Base-by-base conservation (phyloP, 2,888 invertebrate species). In the Brachyptera risi region DNA sequence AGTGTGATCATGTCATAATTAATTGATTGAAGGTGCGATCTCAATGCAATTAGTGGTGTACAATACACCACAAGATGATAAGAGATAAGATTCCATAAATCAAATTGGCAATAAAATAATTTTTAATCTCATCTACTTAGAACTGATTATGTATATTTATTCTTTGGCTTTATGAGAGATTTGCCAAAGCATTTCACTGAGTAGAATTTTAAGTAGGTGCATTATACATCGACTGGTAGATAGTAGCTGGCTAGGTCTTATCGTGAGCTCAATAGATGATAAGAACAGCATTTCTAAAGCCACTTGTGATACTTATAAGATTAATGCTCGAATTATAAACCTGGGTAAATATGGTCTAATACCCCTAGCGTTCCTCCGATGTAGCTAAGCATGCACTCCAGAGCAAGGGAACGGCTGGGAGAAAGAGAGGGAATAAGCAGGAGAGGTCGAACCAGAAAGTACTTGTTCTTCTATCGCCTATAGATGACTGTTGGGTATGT, bases 221-320 rank as follows among this genome's bases (percentile, higher is more conserved):
- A 54, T 47, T 47, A 47, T 47, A 24, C n/a, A 21, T 7, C 19
- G 42, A 42, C 42, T 42, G 47, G 47, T 47, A 21, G 23, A 21
- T 47, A 24, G 23, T 21, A 23, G 47, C 5, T 31, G 11, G 31
- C 11, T 31, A 24, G 19, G 54, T 37, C 54, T 54, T 37, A 54
- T 54, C 54, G 21, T 35, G 54, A 35, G 54, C 54, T 54, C 54
- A 54, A 54, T 54, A 54, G 31, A 17, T 54, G 54, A 54, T 54
- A 54, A 54, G 54, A 54, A 31, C 54, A 23, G 54, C 35, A 54
- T 54, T 31, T 54, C 35, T 54, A 54, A 54, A 54, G 54, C 54
- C 35, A 54, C 54, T 54, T 54, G 54, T 54, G 54, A 54, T 54
- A 54, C 54, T 54, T 54, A 54, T 31, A 37, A 54, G 54, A 54